Evolutionary conservation across 2,888 invertebrate species (phyloP).

Genomic region (Eupithecia subumbrata): DNA sequence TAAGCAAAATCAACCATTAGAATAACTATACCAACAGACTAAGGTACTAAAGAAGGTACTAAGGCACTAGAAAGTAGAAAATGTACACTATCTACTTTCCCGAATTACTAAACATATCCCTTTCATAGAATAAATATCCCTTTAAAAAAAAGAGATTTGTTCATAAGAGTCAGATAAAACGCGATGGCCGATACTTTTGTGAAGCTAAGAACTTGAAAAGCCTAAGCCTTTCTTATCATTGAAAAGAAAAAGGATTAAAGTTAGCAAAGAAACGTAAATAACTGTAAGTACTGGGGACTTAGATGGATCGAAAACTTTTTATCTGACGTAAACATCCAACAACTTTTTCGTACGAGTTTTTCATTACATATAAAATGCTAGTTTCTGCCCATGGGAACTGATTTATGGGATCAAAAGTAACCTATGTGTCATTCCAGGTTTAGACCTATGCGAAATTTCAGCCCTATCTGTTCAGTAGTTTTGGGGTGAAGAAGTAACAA

Average conservation of each 20-base stretch:
- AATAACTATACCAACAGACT: not conserved
- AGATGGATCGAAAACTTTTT: constrained; percentile 60
- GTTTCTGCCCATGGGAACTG: not conserved
- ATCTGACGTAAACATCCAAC: constrained; percentile 56
- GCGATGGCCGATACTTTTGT: constrained; percentile 14
- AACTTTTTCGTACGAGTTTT: constrained; percentile 39
- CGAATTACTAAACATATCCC: not conserved
- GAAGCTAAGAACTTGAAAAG: constrained; percentile 40
- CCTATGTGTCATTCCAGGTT: no score
- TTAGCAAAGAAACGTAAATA: constrained; percentile 61
- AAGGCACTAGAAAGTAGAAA: no score
- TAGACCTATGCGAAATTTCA: no score
- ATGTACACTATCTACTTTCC: not conserved
- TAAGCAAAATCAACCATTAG: no score
- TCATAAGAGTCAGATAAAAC: not conserved
- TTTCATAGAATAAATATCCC: no score
- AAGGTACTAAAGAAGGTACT: not conserved
- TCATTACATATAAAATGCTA: constrained; percentile 12
- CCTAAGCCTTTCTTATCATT: constrained; percentile 54
- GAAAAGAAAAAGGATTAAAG: constrained; percentile 57
- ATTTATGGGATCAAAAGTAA: not conserved
- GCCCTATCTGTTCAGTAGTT: not conserved
- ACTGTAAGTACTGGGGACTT: constrained; percentile 51
- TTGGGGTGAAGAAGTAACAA: not conserved
- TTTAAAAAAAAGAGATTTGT: no score